Evolutionary conservation across 1,140 invertebrate species (phyloP).

Genomic region (Zophobas morio): DNA sequence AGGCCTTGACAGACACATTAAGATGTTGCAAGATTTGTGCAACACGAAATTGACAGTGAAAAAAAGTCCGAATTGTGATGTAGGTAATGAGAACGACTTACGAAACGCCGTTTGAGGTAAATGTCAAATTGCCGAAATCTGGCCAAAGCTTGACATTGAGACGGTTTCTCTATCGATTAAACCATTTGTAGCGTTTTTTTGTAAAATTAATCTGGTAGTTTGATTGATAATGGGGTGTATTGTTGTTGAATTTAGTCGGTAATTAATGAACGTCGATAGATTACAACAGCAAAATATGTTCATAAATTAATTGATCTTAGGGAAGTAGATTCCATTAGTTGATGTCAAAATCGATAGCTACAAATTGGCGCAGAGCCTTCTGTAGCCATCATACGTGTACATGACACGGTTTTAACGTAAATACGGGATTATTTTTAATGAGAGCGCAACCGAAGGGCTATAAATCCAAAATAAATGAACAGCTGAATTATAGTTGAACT

Average conservation of each 20-base stretch:
- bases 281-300: conserved; percentile 41
- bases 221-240: conserved; percentile 1
- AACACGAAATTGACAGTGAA: conserved; percentile 46
- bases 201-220: conserved; percentile 6
- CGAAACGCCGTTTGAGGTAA: conserved; percentile 29
- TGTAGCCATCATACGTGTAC: conserved; percentile 30
- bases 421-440: conserved; percentile 25
- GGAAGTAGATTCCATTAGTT: conserved; percentile 44
- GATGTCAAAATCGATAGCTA: conserved; percentile 47
- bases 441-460: background rate
- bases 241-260: conserved; percentile 17
- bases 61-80: conserved; percentile 38
- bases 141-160: conserved; percentile 35
- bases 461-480: background rate
- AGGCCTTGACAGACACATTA: conserved; percentile 40
- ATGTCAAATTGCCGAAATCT: conserved; percentile 38
- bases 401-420: conserved; percentile 34
- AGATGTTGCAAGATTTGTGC: conserved; percentile 39
- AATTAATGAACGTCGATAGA: conserved; percentile 28
- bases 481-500: too few species aligned
- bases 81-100: conserved; percentile 45
- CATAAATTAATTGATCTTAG: conserved; percentile 47
- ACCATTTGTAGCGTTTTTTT: conserved; percentile 3
- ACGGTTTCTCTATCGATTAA: conserved; percentile 27
- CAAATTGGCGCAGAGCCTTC: conserved; percentile 45